Percentiles rank a stretch among this genome's conserved stretches.
phyloP scores from a whole-genome alignment of 2,888 invertebrate genomes.

The Slavum lentiscoides region DNA sequence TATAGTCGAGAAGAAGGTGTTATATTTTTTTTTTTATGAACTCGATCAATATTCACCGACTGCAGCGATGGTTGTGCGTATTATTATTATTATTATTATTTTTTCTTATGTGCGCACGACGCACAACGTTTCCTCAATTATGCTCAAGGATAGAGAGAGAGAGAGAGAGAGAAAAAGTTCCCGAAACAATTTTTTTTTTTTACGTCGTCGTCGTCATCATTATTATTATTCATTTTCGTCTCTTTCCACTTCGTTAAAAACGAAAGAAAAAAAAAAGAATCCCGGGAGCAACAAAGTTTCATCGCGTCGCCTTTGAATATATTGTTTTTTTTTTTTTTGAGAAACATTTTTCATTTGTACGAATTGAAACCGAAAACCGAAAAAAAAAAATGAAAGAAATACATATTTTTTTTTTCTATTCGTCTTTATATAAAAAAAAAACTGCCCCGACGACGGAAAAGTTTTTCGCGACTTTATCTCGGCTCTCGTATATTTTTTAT shows the following conservation, averaged over 20 bases:
- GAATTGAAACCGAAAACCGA: conserved; percentile 15
- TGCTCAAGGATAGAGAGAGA: conserved; percentile 19
- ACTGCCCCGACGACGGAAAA: too few relatives aligned
- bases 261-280: conserved; percentile 17
- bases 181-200: conserved; percentile 37
- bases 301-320: conserved; percentile 22
- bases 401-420: too few relatives aligned
- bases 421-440: too few relatives aligned
- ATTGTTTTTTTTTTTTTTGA: conserved; percentile 50
- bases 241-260: conserved; percentile 30
- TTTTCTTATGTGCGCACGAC: conserved; percentile 19
- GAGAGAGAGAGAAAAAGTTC: conserved; percentile 18
- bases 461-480: too few relatives aligned
- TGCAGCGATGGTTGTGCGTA: conserved; percentile 29
- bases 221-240: conserved; percentile 50
- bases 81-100: conserved; percentile 42
- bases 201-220: neutral
- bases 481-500: too few relatives aligned
- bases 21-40: conserved; percentile 13
- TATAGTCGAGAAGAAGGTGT: neutral
- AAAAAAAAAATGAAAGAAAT: too few relatives aligned
- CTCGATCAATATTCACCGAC: conserved; percentile 46
- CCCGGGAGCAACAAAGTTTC: conserved; percentile 51
- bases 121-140: conserved; percentile 36
- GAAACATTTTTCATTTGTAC: conserved; percentile 41